Evolutionary conservation across 2,888 invertebrate genomes (phyloP), one percentile per base, ranked within the genome.

Genomic region (Podabrus alpinus): DNA sequence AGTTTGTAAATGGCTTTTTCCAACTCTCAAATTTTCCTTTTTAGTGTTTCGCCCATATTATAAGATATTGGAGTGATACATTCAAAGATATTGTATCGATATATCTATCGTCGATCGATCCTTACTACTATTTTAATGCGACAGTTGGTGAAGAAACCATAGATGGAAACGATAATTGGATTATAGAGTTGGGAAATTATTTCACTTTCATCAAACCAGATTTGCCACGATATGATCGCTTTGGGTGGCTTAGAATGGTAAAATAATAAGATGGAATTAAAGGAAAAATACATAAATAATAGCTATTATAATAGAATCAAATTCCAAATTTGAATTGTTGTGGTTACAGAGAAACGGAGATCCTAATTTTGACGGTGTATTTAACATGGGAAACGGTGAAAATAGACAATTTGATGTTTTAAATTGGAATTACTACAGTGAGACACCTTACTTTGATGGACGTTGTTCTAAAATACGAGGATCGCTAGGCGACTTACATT

Each of bases 221-320:
- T 10, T 77, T 88, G 7, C 89, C 90, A 0, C 91, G 91, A 0
- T 92, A 92, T 77, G 96, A 96, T 82, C 91, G 90, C 82, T 96
- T 97, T 84, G 97, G 94, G 10, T 94, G 96, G 92, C 96, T 97
- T 87, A 96, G 95, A 81, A 88, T 87, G 82, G 92, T 92, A 86
- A 84, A 82, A 71, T 74, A 16, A 9, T n/a, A n/a, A n/a, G n/a
- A n/a, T n/a, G n/a, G n/a, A n/a, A n/a, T n/a, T n/a, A n/a, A n/a
- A n/a, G n/a, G n/a, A n/a, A n/a, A n/a, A n/a, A n/a, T n/a, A n/a
- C n/a, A n/a, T n/a, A n/a, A n/a, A n/a, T n/a, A n/a, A n/a, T n/a
- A n/a, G n/a, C n/a, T n/a, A n/a, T n/a, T n/a, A n/a, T n/a, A n/a
- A n/a, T n/a, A n/a, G n/a, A n/a, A n/a, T n/a, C n/a, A n/a, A n/a